These are phyloP conservation scores for Agrotis clavis DNA, from an alignment of 2,888 invertebrate genomes.

Conservation along the genomic window DNA sequence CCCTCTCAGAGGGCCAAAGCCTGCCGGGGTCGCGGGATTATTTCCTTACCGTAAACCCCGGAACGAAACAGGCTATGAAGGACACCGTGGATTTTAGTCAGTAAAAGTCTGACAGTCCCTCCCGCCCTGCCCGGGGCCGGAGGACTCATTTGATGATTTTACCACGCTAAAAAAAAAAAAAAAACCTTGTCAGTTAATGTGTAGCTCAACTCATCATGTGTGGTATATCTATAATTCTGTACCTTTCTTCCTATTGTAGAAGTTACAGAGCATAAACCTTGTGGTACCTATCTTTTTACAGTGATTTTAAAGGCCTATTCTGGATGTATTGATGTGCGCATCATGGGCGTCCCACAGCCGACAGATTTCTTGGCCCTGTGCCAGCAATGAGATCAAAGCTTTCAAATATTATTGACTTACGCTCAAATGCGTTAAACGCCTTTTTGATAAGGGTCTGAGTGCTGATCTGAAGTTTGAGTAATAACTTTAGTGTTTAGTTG, in stretches of 20 bases:
- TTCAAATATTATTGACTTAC: conserved; percentile 31
- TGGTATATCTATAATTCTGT: too few species aligned
- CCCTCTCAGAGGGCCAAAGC: too few species aligned
- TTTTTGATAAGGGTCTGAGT: conserved; percentile 39
- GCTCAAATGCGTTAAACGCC: conserved; percentile 17
- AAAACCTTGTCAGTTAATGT: too few species aligned
- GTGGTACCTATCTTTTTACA: conserved; percentile 25
- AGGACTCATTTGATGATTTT: too few species aligned
- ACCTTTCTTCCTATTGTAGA: conserved; percentile 10
- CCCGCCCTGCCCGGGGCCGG: too few species aligned
- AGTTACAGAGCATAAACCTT: conserved; percentile 11
- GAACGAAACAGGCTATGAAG: too few species aligned
- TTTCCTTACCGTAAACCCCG: too few species aligned
- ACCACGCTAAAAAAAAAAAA: too few species aligned
- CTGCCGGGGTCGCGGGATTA: too few species aligned
- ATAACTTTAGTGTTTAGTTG: conserved; percentile 17
- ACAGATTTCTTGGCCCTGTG: conserved; percentile 18
- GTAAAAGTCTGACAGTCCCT: too few species aligned
- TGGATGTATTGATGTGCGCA: conserved; percentile 19
- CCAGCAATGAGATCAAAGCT: conserved; percentile 29
- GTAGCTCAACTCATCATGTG: too few species aligned
- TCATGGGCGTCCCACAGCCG: conserved; percentile 9
- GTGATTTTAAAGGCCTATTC: conserved; percentile 31
- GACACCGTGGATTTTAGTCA: too few species aligned
- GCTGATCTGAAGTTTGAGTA: neutral